Evolutionary conservation across 1,140 invertebrate genomes (phyloP).

Genomic region (Habropoda laboriosa): DNA sequence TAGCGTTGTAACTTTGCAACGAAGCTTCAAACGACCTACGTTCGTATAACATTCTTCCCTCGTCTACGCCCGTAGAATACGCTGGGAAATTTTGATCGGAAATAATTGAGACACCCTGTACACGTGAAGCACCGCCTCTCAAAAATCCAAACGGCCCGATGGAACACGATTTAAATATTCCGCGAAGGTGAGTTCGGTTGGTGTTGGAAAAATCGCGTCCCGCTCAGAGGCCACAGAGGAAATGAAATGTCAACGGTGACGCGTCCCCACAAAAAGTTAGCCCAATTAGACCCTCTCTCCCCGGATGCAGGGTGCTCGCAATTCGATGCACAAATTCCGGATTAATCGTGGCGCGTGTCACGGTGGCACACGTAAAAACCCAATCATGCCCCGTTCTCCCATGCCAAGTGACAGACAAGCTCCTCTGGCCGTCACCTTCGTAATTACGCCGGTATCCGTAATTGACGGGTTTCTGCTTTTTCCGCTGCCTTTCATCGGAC

Average conservation of each 20-base stretch:
- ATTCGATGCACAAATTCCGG: constrained; percentile 14
- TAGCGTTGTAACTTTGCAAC: too few species aligned
- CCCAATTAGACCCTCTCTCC: constrained; percentile 31
- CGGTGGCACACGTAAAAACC: constrained; percentile 13
- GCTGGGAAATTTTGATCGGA: too few species aligned
- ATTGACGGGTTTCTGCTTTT: constrained; percentile 20
- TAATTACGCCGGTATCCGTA: constrained; percentile 25
- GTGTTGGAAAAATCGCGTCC: neutral
- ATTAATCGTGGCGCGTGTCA: constrained; percentile 39
- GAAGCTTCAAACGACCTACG: too few species aligned
- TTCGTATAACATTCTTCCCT: too few species aligned
- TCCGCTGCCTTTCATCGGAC: neutral
- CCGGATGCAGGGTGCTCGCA: neutral
- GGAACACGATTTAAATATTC: neutral
- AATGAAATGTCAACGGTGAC: constrained; percentile 47
- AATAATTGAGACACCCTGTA: too few species aligned
- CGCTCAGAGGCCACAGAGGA: constrained; percentile 1
- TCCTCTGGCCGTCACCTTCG: constrained; percentile 17
- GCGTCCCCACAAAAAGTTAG: constrained; percentile 32
- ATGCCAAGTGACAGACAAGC: constrained; percentile 6
- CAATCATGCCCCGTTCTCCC: constrained; percentile 26
- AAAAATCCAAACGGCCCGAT: neutral
- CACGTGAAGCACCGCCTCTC: too few species aligned
- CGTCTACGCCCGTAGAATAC: too few species aligned
- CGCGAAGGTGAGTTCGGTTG: neutral